Evolutionary conservation across 2,113 vertebrate species (phyloP).

Genomic region (Seriola quinqueradiata): DNA sequence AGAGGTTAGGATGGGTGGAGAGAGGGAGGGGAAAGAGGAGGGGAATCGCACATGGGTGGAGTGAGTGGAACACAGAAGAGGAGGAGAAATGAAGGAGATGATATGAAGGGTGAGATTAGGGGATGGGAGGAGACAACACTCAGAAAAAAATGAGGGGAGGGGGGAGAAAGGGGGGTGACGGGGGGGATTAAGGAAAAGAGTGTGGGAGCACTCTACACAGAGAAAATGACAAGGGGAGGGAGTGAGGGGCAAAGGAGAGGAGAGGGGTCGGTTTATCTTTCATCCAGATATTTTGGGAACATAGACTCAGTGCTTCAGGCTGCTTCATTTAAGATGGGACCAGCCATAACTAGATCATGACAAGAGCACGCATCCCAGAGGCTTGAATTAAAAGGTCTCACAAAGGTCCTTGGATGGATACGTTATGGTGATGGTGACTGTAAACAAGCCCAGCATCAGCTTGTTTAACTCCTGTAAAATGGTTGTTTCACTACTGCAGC

Average conservation of each 20-base stretch:
- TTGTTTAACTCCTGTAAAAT: neutral
- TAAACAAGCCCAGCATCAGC: neutral
- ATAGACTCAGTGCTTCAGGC: slow-evolving; percentile 60
- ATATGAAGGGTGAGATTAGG: slow-evolving; percentile 59
- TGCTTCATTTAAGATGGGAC: slow-evolving; percentile 68
- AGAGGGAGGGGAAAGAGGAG: slow-evolving; percentile 63
- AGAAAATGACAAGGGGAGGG: slow-evolving; percentile 42
- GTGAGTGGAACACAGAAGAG: slow-evolving; percentile 43
- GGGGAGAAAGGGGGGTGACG: neutral
- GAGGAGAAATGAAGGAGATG: slow-evolving; percentile 57
- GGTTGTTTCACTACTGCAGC: slow-evolving; percentile 5
- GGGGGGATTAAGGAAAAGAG: slow-evolving; percentile 48
- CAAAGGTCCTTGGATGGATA: slow-evolving; percentile 23
- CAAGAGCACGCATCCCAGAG: slow-evolving; percentile 40
- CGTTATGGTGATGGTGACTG: neutral
- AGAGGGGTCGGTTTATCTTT: slow-evolving; percentile 72
- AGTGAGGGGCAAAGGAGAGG: slow-evolving; percentile 27
- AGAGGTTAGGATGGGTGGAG: slow-evolving; percentile 57
- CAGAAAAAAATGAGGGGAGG: slow-evolving; percentile 2
- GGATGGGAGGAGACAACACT: slow-evolving; percentile 41
- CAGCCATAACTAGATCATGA: slow-evolving; percentile 40
- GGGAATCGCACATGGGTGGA: slow-evolving; percentile 57
- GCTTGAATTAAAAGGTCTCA: slow-evolving; percentile 42
- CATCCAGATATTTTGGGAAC: slow-evolving; percentile 80
- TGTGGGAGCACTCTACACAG: slow-evolving; percentile 49